Evolutionary conservation across 2,797 vertebrate species (phyloP), one percentile per base, ranked within the genome.

Genomic region (Columba guinea): DNA sequence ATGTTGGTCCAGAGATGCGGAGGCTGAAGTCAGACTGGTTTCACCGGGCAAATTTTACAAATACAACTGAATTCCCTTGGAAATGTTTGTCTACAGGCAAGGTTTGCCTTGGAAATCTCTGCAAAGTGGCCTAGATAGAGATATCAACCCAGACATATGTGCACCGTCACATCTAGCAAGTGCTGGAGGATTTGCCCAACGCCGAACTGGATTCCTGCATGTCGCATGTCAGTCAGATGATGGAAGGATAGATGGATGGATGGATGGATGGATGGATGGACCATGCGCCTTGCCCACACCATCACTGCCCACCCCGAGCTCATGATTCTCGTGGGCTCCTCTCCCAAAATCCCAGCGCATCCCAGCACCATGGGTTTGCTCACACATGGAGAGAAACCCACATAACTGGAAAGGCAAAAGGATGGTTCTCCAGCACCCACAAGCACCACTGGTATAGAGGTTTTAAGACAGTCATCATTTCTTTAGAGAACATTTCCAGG

Each of bases 401-500:
- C 32, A 46, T 21, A 9, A 20, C 65, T 88, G 53, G 52, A 56
- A 75, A 51, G 34, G 32, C 32, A 48, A 59, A 81, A 75, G 19
- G 64, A 89, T 80, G 7, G 11, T 17, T 71, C 55, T 81, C 77
- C 65, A 84, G 74, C 84, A 62, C 53, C 86, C 48, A n/a, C 15
- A 84, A 51, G 46, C 69, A 90, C 30, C 51, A 5, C 59, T 28
- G 48, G 18, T 27, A 64, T 7, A 34, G 87, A 64, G 56, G 62
- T 58, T 78, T 95, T 34, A 85, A 91, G 56, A 48, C 44, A 70
- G 64, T 7, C 1, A 0, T 77, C 18, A 90, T 78, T 90, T 80
- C 79, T 91, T 94, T 14, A 53, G 59, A 68, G 46, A 62, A 65
- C 41, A 37, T 82, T 89, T 94, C 85, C 90, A 93, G 64, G 79